Percentiles rank a stretch among this genome's conserved stretches.
Evolutionary conservation across 2,797 vertebrate species (phyloP).

Genomic region (Phalanger gymnotis): DNA sequence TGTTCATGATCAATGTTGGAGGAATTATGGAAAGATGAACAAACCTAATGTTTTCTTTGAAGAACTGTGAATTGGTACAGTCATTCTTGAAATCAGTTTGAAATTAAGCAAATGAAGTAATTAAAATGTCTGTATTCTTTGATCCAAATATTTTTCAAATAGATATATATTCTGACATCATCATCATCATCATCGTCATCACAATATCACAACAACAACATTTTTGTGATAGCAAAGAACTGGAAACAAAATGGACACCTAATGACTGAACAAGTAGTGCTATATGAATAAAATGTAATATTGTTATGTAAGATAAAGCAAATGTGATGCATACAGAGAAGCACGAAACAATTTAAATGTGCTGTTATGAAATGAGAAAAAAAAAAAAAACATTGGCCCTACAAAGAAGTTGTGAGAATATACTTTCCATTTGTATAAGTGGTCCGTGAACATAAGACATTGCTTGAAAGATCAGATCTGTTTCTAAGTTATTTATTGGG

Average conservation of each 20-base stretch:
- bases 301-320: background rate
- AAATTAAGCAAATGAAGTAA: background rate
- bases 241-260: background rate
- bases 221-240: background rate
- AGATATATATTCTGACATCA: background rate
- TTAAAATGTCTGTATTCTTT: background rate
- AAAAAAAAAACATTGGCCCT: background rate
- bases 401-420: background rate
- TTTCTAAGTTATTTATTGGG: background rate
- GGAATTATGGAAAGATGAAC: background rate
- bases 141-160: background rate
- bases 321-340: background rate
- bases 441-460: background rate
- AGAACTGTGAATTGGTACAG: background rate
- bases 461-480: background rate
- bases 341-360: background rate
- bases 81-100: background rate
- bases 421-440: background rate
- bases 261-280: background rate
- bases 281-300: background rate
- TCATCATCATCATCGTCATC: no score
- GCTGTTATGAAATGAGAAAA: background rate
- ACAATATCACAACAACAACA: background rate
- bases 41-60: background rate
- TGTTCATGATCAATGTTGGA: background rate